Evolutionary conservation across 2,113 vertebrate genomes (phyloP).

Genomic region (Aptenodytes forsteri): DNA sequence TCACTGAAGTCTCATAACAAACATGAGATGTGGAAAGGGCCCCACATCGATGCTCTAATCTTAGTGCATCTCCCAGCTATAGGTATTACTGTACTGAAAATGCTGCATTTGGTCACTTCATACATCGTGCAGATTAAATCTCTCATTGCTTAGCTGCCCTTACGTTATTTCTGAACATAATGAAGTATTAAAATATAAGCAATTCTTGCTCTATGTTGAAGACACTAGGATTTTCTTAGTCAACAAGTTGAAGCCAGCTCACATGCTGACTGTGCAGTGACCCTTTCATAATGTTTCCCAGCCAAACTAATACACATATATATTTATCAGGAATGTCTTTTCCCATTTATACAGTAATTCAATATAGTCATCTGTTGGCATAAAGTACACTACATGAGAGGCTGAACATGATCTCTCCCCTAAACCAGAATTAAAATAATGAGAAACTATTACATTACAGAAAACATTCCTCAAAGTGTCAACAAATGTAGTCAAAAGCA

Average conservation of each 20-base stretch:
- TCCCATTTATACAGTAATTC: conserved; percentile 17
- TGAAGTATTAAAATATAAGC: background rate
- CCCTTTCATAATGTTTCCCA: conserved; percentile 10
- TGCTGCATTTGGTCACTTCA: background rate
- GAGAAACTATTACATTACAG: conserved; percentile 13
- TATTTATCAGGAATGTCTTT: conserved; percentile 27
- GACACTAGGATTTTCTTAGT: conserved; percentile 20
- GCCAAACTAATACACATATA: background rate
- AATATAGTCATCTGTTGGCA: background rate
- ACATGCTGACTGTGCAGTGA: conserved; percentile 7
- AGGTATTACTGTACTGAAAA: background rate
- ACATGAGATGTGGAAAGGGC: background rate
- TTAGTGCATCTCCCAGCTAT: background rate
- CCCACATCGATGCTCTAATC: rapidly evolving
- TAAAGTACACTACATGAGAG: background rate
- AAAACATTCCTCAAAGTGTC: background rate
- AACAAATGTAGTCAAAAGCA: background rate
- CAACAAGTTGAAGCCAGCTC: conserved; percentile 29
- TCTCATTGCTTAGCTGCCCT: background rate
- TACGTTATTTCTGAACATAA: background rate
- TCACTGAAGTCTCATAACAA: background rate
- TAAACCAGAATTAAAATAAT: background rate
- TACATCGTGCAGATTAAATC: background rate
- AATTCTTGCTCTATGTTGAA: background rate
- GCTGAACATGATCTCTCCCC: background rate